Conservation (phyloP, 2,797 vertebrate genomes). For the Sarcophilus harrisii region DNA sequence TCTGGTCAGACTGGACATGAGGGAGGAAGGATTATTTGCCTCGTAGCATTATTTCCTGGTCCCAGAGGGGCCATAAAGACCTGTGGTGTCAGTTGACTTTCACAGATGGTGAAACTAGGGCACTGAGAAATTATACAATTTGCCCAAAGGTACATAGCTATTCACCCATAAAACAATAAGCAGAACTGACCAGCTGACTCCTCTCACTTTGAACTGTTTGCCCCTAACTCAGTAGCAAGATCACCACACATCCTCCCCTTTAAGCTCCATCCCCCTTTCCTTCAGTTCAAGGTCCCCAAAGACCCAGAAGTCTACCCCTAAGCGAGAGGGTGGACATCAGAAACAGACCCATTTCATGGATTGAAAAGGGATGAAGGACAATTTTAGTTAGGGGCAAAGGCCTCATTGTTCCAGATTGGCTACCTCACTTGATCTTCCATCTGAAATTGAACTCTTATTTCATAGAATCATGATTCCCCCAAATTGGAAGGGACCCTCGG, state of each 20-base stretch:
- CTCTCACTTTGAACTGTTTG: not conserved
- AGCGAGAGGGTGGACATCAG: not conserved
- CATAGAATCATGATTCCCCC: not conserved
- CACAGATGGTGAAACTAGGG: not conserved
- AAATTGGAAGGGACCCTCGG: not conserved
- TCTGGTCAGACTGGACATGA: not conserved
- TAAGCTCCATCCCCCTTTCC: not conserved
- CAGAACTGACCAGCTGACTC: not conserved
- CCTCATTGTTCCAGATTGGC: not conserved
- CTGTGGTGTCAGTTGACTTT: constrained; percentile 6
- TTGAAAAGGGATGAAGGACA: not conserved
- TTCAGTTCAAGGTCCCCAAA: not conserved
- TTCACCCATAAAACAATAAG: not conserved
- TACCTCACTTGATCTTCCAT: not conserved
- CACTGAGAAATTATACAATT: not conserved
- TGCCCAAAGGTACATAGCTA: not conserved
- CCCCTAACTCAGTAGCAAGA: not conserved
- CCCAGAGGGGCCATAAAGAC: not conserved
- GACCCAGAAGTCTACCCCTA: not conserved
- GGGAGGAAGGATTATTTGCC: not conserved
- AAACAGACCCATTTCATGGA: not conserved
- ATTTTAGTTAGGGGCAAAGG: not conserved
- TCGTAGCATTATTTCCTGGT: not conserved
- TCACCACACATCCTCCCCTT: too few species aligned
- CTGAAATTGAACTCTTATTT: not conserved